These are phyloP conservation scores for Champsocephalus esox DNA, from an alignment of 2,797 vertebrate species.

Conservation along the genomic window DNA sequence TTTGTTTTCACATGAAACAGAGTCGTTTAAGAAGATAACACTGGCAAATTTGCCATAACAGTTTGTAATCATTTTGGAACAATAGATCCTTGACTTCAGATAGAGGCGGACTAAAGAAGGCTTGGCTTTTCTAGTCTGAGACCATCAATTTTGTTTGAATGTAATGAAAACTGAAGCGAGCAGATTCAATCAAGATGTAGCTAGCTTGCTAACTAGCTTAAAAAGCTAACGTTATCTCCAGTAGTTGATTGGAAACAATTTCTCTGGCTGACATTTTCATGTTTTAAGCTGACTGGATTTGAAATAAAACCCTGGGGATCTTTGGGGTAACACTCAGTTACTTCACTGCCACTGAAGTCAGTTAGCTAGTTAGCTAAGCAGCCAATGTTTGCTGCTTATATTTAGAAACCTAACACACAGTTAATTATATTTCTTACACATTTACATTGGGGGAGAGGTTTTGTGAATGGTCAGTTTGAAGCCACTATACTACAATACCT, in stretches of 20 bases:
- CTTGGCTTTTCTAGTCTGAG: background rate
- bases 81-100: background rate
- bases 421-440: background rate
- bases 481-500: slow-evolving; percentile 50
- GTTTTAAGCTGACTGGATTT: background rate
- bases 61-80: background rate
- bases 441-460: background rate
- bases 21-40: background rate
- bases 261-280: no score
- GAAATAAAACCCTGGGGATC: background rate
- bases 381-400: no score
- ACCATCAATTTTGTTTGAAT: background rate
- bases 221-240: no score
- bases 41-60: background rate
- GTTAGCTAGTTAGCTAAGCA: no score
- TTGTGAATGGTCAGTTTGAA: background rate
- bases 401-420: no score
- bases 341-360: no score
- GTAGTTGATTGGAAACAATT: no score
- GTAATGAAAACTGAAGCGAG: background rate
- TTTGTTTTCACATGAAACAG: background rate
- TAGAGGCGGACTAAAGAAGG: background rate
- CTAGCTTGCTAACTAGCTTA: background rate
- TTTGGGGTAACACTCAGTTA: no score
- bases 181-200: background rate